Conservation (phyloP, 2,888 invertebrate species). For the Eupithecia dodoneata region DNA sequence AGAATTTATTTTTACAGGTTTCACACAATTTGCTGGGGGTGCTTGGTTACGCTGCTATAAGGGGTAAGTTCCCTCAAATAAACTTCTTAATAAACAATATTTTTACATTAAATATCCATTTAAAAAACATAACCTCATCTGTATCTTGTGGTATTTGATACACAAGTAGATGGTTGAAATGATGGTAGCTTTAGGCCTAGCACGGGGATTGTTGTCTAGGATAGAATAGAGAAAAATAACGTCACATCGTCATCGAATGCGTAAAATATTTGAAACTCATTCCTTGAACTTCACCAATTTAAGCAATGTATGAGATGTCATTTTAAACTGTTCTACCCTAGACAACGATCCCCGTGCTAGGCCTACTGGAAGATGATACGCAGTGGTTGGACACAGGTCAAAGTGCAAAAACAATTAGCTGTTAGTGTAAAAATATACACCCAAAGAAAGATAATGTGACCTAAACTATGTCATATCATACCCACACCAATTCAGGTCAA, state of each 20-base stretch:
- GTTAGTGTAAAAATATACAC: not conserved
- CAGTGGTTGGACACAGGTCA: not conserved
- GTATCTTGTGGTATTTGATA: not conserved
- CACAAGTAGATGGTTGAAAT: not conserved
- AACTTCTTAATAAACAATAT: not conserved
- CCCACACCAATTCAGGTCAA: not conserved
- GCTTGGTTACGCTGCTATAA: conserved; percentile 70
- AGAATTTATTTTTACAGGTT: conserved; percentile 45
- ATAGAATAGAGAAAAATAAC: too few species aligned
- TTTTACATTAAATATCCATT: conserved; percentile 3
- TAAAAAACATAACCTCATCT: not conserved
- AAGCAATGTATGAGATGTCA: too few species aligned
- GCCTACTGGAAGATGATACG: too few species aligned
- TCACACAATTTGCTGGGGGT: conserved; percentile 48
- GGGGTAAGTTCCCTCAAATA: conserved; percentile 51
- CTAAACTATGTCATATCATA: conserved; percentile 4
- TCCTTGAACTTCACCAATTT: too few species aligned
- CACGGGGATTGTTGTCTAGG: too few species aligned
- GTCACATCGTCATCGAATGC: too few species aligned
- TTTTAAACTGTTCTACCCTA: too few species aligned
- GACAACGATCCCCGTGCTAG: too few species aligned
- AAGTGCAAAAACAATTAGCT: not conserved
- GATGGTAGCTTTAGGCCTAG: not conserved
- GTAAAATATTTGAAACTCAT: too few species aligned
- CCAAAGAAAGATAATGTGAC: not conserved